Conservation (phyloP, 2,113 vertebrate genomes). For the Gracilinanus agilis region DNA sequence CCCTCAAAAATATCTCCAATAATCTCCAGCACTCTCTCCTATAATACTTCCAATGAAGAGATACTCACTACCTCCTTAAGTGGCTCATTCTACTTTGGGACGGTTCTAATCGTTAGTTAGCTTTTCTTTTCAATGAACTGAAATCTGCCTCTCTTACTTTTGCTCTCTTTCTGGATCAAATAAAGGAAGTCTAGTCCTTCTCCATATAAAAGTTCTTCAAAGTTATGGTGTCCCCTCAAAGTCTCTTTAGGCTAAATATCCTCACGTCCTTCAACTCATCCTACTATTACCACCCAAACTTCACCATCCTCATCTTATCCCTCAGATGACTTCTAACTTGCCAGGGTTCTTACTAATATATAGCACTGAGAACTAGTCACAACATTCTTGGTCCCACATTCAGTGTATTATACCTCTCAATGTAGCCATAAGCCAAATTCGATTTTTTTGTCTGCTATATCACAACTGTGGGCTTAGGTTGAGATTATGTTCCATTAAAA, state of each 20-base stretch:
- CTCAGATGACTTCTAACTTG: not conserved
- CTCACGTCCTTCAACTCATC: not conserved
- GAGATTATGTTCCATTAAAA: not conserved
- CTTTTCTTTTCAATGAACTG: not conserved
- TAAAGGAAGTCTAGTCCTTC: not conserved
- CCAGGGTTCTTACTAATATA: not conserved
- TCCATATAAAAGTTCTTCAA: not conserved
- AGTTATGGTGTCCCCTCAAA: not conserved
- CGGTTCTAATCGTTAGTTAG: not conserved
- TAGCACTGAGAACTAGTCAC: not conserved
- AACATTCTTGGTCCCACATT: not conserved
- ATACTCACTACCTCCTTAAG: not conserved
- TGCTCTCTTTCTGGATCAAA: not conserved
- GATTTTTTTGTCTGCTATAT: not conserved
- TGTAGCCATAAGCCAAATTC: not conserved
- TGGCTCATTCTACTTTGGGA: not conserved
- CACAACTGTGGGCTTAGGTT: not conserved
- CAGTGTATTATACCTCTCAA: not conserved
- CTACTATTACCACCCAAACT: not conserved
- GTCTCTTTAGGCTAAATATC: not conserved
- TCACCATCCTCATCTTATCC: not conserved
- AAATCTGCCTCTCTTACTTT: not conserved
- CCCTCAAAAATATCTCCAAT: not conserved
- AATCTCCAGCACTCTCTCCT: not conserved
- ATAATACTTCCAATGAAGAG: not conserved